A percentile compares a stretch with the other conserved stretches of the same genome.
phyloP scores from a whole-genome alignment of 2,113 vertebrate genomes.

The Leucosticte australis region DNA sequence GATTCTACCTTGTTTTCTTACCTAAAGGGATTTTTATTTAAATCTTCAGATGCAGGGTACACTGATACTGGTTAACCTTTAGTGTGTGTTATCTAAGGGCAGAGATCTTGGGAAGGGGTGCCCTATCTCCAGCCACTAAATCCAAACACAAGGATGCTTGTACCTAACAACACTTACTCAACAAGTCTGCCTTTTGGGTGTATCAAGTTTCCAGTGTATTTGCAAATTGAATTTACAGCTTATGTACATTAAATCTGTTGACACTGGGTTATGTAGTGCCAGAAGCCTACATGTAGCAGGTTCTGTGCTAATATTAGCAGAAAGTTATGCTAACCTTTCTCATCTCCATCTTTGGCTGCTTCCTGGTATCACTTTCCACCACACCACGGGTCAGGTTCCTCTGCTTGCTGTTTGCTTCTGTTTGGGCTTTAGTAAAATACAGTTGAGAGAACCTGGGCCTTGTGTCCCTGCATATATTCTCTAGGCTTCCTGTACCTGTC shows the following conservation, averaged over 20 bases:
- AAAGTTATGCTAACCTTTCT: constrained; percentile 4
- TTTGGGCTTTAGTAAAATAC: not conserved
- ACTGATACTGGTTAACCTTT: not conserved
- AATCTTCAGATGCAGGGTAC: not conserved
- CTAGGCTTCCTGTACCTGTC: not conserved
- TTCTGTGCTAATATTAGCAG: constrained; percentile 34
- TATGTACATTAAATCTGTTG: not conserved
- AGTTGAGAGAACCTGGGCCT: not conserved
- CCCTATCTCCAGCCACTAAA: not conserved
- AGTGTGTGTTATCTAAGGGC: not conserved
- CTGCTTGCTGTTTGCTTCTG: not conserved
- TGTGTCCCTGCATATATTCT: not conserved
- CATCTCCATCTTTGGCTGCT: not conserved
- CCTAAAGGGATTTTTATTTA: not conserved
- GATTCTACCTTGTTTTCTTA: not conserved
- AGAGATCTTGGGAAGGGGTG: not conserved
- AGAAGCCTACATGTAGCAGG: not conserved
- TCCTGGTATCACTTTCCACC: not conserved
- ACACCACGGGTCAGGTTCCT: not conserved
- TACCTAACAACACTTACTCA: not conserved
- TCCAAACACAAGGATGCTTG: not conserved
- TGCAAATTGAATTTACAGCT: constrained; percentile 24
- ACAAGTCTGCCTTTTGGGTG: not conserved
- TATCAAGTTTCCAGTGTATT: constrained; percentile 1
- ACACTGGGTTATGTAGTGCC: not conserved